Percentiles rank a stretch among this genome's conserved stretches.
phyloP scores from a whole-genome alignment of 2,888 invertebrate genomes.

The Polydesmus complanatus region DNA sequence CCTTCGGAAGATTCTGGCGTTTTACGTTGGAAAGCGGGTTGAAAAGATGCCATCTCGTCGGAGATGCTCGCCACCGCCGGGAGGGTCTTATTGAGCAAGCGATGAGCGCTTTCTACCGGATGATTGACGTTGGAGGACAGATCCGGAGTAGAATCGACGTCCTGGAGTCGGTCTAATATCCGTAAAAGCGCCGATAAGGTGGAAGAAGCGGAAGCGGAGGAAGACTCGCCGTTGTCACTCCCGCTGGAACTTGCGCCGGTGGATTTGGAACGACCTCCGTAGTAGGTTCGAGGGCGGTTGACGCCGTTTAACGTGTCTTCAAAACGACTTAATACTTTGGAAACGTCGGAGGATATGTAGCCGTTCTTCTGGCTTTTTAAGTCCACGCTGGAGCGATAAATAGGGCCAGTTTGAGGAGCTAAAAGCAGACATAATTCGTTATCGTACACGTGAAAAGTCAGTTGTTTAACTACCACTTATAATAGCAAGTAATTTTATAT shows the following conservation, averaged over 20 bases:
- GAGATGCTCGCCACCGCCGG: no score
- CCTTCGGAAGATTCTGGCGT: no score
- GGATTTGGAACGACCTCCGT: neutral
- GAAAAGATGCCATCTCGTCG: no score
- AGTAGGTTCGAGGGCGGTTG: neutral
- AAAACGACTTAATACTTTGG: neutral
- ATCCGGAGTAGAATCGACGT: neutral
- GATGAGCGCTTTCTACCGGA: no score
- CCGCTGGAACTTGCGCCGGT: neutral
- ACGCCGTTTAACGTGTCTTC: neutral
- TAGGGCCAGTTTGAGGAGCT: neutral
- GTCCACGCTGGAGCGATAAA: neutral
- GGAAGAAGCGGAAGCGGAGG: neutral
- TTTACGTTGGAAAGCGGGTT: no score
- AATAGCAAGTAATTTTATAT: no score
- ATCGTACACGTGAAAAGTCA: neutral
- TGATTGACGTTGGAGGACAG: no score
- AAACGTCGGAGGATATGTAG: neutral
- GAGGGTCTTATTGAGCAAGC: no score
- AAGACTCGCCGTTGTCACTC: neutral
- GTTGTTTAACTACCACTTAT: neutral
- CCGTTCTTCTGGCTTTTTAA: neutral
- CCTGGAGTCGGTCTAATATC: neutral
- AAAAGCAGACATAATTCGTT: neutral
- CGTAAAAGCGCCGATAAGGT: neutral